phyloP scores from a whole-genome alignment of 1,140 invertebrate genomes.

The Planococcus citri region DNA sequence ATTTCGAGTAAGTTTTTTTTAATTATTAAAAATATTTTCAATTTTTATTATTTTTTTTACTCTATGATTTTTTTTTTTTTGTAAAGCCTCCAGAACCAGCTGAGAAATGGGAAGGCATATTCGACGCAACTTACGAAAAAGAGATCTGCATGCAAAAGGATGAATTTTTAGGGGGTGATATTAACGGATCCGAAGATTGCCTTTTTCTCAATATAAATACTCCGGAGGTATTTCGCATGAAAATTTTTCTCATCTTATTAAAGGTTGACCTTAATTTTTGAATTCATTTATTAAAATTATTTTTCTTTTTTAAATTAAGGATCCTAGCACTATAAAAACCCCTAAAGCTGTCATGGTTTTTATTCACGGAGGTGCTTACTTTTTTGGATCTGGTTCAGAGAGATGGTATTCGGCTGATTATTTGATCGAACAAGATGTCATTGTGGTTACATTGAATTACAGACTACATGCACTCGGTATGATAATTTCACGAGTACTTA shows the following conservation, averaged over 20 bases:
- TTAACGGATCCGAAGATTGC: slow-evolving; percentile 48
- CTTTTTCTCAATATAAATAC: slow-evolving; percentile 31
- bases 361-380: slow-evolving; percentile 49
- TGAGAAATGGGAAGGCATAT: slow-evolving; percentile 36
- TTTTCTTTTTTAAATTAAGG: no score
- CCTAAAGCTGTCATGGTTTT: slow-evolving; percentile 48
- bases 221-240: slow-evolving; percentile 24
- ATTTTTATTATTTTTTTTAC: background rate
- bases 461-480: slow-evolving; percentile 47
- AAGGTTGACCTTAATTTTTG: no score
- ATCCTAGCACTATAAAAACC: no score
- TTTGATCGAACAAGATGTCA: slow-evolving; percentile 55
- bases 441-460: slow-evolving; percentile 69
- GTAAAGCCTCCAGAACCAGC: slow-evolving; percentile 32
- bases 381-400: slow-evolving; percentile 37
- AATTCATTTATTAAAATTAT: no score
- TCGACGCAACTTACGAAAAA: slow-evolving; percentile 35
- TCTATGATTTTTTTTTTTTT: background rate
- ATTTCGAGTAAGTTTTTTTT: slow-evolving; percentile 5
- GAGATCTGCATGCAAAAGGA: slow-evolving; percentile 35
- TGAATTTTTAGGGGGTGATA: background rate
- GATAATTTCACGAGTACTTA: slow-evolving; percentile 10
- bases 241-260: no score
- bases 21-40: background rate
- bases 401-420: slow-evolving; percentile 49